These are phyloP conservation scores for Amblyopsis rosae DNA, from an alignment of 2,113 vertebrate genomes.

Conservation along the genomic window DNA sequence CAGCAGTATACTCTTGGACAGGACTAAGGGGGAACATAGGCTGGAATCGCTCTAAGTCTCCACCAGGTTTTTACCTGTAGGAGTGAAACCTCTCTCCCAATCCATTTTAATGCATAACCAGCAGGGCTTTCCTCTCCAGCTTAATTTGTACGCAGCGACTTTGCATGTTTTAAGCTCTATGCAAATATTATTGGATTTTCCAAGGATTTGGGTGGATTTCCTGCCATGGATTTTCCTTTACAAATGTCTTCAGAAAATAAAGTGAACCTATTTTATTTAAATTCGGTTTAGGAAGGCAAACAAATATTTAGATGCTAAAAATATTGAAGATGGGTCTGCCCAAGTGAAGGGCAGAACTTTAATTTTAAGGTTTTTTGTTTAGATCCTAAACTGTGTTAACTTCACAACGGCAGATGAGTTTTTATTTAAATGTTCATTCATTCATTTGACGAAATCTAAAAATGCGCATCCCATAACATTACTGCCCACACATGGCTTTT, in stretches of 20 bases:
- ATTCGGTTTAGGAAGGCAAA: slow-evolving; percentile 73
- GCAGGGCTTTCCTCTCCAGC: slow-evolving; percentile 78
- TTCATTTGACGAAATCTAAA: background rate
- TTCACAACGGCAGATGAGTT: slow-evolving; percentile 23
- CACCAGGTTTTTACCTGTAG: slow-evolving; percentile 77
- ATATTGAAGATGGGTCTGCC: slow-evolving; percentile 63
- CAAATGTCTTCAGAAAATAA: slow-evolving; percentile 83
- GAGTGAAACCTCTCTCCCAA: slow-evolving; percentile 73
- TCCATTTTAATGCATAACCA: slow-evolving; percentile 82
- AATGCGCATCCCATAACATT: slow-evolving; percentile 22
- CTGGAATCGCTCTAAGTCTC: slow-evolving; percentile 63
- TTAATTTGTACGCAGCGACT: slow-evolving; percentile 81
- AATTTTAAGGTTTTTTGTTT: slow-evolving; percentile 41
- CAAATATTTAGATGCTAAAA: slow-evolving; percentile 74
- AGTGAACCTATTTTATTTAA: slow-evolving; percentile 80
- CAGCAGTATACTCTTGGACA: slow-evolving; percentile 54
- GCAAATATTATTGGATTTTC: slow-evolving; percentile 85
- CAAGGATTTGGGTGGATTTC: slow-evolving; percentile 81
- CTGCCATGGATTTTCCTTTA: slow-evolving; percentile 77
- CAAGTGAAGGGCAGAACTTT: slow-evolving; percentile 60
- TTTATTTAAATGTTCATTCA: no score
- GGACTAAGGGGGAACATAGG: slow-evolving; percentile 53
- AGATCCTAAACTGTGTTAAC: slow-evolving; percentile 38
- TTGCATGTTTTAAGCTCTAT: slow-evolving; percentile 85
- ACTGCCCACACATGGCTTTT: slow-evolving; percentile 18